These are phyloP conservation scores for Peromyscus melanophrys DNA, from an alignment of 2,797 vertebrate species.

Conservation along the genomic window DNA sequence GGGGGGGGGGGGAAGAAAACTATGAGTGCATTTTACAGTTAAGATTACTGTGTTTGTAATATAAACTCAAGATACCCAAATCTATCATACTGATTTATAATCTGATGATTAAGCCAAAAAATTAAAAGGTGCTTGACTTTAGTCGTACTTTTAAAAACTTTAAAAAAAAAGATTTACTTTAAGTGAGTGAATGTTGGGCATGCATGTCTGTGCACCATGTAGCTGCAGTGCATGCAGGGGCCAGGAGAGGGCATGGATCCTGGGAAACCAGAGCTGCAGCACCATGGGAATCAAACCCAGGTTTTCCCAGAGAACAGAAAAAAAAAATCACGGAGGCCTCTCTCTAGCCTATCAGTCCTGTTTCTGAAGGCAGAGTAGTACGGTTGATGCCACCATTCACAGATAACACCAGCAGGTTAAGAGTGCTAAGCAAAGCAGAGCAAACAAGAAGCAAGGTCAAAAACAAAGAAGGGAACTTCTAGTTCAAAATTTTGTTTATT, in stretches of 20 bases:
- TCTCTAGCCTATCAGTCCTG: too few relatives aligned
- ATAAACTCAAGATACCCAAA: not conserved
- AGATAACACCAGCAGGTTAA: not conserved
- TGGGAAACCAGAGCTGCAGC: not conserved
- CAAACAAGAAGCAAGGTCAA: not conserved
- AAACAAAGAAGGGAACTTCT: not conserved
- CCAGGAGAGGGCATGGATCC: not conserved
- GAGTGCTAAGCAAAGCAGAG: conserved; percentile 9
- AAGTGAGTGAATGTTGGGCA: not conserved
- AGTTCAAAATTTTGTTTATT: conserved; percentile 40
- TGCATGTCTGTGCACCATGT: not conserved
- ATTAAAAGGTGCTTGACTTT: not conserved
- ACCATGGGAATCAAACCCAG: not conserved
- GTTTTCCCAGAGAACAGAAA: not conserved
- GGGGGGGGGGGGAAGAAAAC: not conserved
- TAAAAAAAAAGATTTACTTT: too few relatives aligned
- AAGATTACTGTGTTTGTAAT: not conserved
- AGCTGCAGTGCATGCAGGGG: not conserved
- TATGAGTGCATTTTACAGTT: conserved; percentile 27
- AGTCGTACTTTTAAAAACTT: not conserved
- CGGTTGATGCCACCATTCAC: accelerated
- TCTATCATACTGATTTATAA: not conserved
- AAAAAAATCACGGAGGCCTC: not conserved
- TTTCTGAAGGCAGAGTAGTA: not conserved
- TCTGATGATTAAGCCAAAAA: not conserved